A percentile compares a stretch with the other conserved stretches of the same genome.
Evolutionary conservation across 2,113 vertebrate genomes (phyloP).

Genomic region (Hypocryptadius cinnamomeus): DNA sequence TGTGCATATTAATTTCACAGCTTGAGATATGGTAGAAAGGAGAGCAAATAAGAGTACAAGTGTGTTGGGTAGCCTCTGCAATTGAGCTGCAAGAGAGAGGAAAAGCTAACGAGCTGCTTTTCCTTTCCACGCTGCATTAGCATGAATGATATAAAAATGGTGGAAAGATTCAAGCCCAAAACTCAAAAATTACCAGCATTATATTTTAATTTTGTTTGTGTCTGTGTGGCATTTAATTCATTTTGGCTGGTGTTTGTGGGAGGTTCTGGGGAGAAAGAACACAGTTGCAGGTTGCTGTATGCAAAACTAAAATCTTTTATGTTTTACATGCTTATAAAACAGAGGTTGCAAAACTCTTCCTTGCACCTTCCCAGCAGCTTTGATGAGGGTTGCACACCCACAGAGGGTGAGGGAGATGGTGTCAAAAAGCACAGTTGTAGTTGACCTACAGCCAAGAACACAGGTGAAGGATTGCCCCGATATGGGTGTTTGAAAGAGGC

Average conservation of each 20-base stretch:
- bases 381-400: not conserved
- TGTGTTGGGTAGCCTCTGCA: not conserved
- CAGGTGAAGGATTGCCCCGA: not conserved
- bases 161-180: not conserved
- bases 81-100: not conserved
- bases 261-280: not conserved
- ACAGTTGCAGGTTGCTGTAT: not conserved
- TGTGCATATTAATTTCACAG: conserved; percentile 34
- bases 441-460: not conserved
- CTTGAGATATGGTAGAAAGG: not conserved
- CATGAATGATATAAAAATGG: accelerated
- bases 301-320: not conserved
- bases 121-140: not conserved
- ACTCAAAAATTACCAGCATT: not conserved
- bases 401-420: not conserved
- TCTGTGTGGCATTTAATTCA: not conserved
- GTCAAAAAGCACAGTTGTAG: not conserved
- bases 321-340: not conserved
- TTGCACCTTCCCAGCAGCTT: not conserved
- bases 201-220: not conserved
- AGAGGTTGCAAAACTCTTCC: not conserved
- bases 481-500: not conserved
- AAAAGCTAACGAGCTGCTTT: not conserved
- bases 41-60: not conserved
- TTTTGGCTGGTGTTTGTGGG: not conserved